Percentiles rank a stretch among this genome's conserved stretches.
phyloP scores from a whole-genome alignment of 2,888 invertebrate genomes.

The Stenoptilia bipunctidactyla region DNA sequence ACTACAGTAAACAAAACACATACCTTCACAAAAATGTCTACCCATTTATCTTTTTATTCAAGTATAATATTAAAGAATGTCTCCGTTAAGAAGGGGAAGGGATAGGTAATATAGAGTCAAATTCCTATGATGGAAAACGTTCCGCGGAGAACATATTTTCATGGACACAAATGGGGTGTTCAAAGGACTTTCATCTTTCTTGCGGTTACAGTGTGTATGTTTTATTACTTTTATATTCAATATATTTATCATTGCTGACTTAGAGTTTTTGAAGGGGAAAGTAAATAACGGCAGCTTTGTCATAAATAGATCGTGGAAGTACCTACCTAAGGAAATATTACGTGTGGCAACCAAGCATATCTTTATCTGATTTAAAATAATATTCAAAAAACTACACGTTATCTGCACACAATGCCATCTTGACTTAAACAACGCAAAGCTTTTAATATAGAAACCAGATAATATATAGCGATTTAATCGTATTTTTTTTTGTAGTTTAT shows the following conservation, averaged over 20 bases:
- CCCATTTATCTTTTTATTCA: slow-evolving; percentile 66
- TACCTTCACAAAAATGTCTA: slow-evolving; percentile 63
- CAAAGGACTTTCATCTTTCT: slow-evolving; percentile 22
- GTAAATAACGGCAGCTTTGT: slow-evolving; percentile 19
- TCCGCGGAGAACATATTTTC: slow-evolving; percentile 12
- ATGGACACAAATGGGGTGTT: slow-evolving; percentile 8
- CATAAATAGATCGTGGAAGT: no score
- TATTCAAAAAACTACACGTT: no score
- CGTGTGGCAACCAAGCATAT: no score
- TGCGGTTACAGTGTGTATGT: slow-evolving; percentile 14
- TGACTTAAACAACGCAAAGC: no score
- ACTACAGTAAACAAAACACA: slow-evolving; percentile 56
- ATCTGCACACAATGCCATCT: no score
- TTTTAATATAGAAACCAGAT: no score
- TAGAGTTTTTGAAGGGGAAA: slow-evolving; percentile 36
- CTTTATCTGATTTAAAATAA: no score
- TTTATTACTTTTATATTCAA: slow-evolving; percentile 34
- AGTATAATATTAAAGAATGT: slow-evolving; percentile 65
- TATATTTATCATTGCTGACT: slow-evolving; percentile 40
- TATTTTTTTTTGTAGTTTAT: no score
- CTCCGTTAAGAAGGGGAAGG: slow-evolving; percentile 60
- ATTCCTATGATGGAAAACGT: slow-evolving; percentile 25
- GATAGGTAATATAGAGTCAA: slow-evolving; percentile 41
- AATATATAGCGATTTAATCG: no score
- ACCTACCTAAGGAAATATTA: no score